Percentiles rank a stretch among this genome's conserved stretches.
Conservation (phyloP, 2,888 invertebrate species). For the Drosophila colorata region DNA sequence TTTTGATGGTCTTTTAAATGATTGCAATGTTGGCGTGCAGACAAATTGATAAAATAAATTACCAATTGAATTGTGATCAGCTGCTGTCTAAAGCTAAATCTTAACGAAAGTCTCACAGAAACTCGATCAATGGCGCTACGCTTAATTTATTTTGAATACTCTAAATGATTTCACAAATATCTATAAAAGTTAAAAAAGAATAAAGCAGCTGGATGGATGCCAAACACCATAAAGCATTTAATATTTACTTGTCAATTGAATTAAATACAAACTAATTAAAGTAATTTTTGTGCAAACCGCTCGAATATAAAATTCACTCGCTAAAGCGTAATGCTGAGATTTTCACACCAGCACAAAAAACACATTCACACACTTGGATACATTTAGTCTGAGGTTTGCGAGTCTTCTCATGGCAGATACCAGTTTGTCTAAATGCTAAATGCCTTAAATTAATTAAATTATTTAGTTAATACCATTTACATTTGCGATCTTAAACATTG, state of each 20-base stretch:
- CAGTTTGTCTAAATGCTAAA: conserved; percentile 33
- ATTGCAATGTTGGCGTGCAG: conserved; percentile 14
- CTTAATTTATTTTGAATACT: conserved; percentile 25
- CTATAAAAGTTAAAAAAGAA: neutral
- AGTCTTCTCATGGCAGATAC: conserved; percentile 9
- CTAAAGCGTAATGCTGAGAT: neutral
- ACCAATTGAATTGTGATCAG: conserved; percentile 26
- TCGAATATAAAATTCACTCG: conserved; percentile 9
- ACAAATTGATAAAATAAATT: conserved; percentile 18
- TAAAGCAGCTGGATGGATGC: conserved; percentile 9
- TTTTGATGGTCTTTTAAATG: conserved; percentile 34
- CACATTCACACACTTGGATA: conserved; percentile 1
- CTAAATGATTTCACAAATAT: conserved; percentile 43
- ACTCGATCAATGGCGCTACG: conserved; percentile 24
- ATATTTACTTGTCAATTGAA: conserved; percentile 63
- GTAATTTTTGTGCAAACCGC: conserved; percentile 43
- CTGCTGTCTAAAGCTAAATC: conserved; percentile 1
- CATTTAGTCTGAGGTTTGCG: conserved; percentile 22
- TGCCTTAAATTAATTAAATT: conserved; percentile 34
- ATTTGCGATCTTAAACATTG: neutral
- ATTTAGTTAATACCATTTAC: conserved; percentile 11
- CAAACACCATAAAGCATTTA: conserved; percentile 23
- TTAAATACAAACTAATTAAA: conserved; percentile 73
- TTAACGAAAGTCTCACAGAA: neutral
- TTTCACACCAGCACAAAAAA: conserved; percentile 20